A percentile compares a stretch with the other conserved stretches of the same genome.
Evolutionary conservation across 1,140 invertebrate genomes (phyloP).

Genomic region (Caenorhabditis brenneri): DNA sequence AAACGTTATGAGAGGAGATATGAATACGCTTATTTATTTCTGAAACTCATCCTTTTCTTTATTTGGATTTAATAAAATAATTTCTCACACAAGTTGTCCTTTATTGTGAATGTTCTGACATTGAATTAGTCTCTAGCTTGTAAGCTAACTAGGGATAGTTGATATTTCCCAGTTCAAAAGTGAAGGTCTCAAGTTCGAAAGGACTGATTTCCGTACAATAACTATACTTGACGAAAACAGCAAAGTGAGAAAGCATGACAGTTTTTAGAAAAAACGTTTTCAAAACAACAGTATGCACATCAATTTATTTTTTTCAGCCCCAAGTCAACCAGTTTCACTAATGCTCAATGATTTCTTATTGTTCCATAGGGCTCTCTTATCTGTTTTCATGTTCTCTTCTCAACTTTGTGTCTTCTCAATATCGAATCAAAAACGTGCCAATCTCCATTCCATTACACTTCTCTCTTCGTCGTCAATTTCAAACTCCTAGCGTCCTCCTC

Average conservation of each 20-base stretch:
- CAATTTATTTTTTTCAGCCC: too few species aligned
- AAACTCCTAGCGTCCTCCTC: not conserved
- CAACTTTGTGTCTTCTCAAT: not conserved
- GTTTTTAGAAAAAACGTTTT: too few species aligned
- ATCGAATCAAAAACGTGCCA: constrained; percentile 15
- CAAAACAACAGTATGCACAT: too few species aligned
- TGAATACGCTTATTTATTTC: not conserved
- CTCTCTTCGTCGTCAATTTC: not conserved
- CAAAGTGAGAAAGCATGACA: too few species aligned
- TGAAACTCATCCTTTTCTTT: not conserved
- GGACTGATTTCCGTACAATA: too few species aligned
- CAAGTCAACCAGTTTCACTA: not conserved
- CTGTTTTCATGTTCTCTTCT: constrained; percentile 1
- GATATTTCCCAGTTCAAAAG: too few species aligned
- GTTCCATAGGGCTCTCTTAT: not conserved
- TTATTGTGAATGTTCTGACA: too few species aligned
- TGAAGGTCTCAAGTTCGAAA: too few species aligned
- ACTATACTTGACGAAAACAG: too few species aligned
- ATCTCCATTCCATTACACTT: constrained; percentile 2
- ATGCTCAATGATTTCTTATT: not conserved
- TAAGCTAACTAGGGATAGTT: too few species aligned
- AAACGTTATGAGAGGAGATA: constrained; percentile 22
- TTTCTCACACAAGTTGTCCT: not conserved
- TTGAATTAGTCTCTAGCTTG: too few species aligned
- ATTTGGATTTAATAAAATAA: not conserved